Conservation (phyloP, 2,888 invertebrate genomes). For the Oegoconia quadripuncta region DNA sequence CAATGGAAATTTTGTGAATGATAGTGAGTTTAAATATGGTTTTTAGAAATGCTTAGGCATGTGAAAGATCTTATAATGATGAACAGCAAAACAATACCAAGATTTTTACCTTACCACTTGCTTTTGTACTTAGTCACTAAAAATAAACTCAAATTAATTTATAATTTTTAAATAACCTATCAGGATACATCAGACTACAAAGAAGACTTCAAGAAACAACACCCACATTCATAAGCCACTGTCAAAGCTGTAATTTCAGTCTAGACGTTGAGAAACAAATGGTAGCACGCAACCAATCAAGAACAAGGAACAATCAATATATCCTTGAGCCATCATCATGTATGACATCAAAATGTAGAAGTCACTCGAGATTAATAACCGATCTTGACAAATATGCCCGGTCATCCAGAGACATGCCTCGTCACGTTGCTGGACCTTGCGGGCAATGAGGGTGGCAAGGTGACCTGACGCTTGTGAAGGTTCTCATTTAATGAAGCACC, state of each 20-base stretch:
- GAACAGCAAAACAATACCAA: too few relatives aligned
- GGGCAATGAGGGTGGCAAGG: slow-evolving; percentile 21
- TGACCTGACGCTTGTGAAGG: slow-evolving; percentile 10
- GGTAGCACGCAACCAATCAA: neutral
- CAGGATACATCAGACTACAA: too few relatives aligned
- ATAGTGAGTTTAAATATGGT: too few relatives aligned
- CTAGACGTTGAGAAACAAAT: neutral
- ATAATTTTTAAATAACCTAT: neutral
- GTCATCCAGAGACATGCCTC: slow-evolving; percentile 8
- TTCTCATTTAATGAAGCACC: neutral
- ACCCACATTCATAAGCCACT: too few relatives aligned
- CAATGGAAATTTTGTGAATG: slow-evolving; percentile 7
- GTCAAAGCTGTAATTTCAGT: too few relatives aligned
- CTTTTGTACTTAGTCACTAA: neutral
- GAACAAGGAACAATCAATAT: slow-evolving; percentile 5
- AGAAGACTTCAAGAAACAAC: too few relatives aligned
- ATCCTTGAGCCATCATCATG: slow-evolving; percentile 9
- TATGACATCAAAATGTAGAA: neutral
- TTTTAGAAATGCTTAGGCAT: too few relatives aligned
- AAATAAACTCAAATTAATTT: neutral
- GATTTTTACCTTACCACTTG: too few relatives aligned
- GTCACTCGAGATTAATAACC: too few relatives aligned
- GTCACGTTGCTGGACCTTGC: slow-evolving; percentile 24
- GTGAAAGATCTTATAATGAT: too few relatives aligned
- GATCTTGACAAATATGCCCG: neutral